Evolutionary conservation across 2,797 vertebrate species (phyloP).

Genomic region (Semotilus atromaculatus): DNA sequence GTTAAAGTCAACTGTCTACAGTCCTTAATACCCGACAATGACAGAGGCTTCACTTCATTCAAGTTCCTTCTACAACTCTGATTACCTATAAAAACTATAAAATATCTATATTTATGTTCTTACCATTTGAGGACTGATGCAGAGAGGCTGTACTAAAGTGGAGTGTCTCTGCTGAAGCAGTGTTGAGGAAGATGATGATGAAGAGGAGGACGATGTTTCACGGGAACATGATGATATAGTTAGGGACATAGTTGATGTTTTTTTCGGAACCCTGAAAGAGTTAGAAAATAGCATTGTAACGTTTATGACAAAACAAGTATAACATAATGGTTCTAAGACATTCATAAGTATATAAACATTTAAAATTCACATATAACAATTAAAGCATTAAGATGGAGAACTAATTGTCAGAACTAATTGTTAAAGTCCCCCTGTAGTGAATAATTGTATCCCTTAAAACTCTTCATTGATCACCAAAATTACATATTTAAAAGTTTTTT

Average conservation of each 20-base stretch:
- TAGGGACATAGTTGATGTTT: conserved; percentile 80
- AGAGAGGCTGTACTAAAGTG: conserved; percentile 74
- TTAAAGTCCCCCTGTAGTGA: too few relatives aligned
- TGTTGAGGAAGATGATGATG: conserved; percentile 66
- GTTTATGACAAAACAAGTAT: not conserved
- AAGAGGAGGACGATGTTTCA: conserved; percentile 63
- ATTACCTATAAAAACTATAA: not conserved
- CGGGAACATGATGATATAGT: conserved; percentile 78
- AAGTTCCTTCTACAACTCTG: not conserved
- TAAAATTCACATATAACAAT: not conserved
- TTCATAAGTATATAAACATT: not conserved
- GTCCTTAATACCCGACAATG: too few relatives aligned
- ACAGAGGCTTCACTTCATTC: too few relatives aligned
- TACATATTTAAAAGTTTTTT: too few relatives aligned
- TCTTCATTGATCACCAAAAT: too few relatives aligned
- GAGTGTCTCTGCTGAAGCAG: conserved; percentile 71
- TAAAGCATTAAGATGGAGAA: not conserved
- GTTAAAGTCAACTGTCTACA: not conserved
- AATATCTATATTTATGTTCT: not conserved
- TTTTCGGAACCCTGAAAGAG: conserved; percentile 73
- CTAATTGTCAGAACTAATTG: not conserved
- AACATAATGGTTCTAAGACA: not conserved
- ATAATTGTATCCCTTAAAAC: too few relatives aligned
- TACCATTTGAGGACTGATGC: conserved; percentile 72
- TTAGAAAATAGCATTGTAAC: not conserved